A percentile compares a stretch with the other conserved stretches of the same genome.
phyloP scores from a whole-genome alignment of 2,888 invertebrate species.

The Mylabris sibirica region DNA sequence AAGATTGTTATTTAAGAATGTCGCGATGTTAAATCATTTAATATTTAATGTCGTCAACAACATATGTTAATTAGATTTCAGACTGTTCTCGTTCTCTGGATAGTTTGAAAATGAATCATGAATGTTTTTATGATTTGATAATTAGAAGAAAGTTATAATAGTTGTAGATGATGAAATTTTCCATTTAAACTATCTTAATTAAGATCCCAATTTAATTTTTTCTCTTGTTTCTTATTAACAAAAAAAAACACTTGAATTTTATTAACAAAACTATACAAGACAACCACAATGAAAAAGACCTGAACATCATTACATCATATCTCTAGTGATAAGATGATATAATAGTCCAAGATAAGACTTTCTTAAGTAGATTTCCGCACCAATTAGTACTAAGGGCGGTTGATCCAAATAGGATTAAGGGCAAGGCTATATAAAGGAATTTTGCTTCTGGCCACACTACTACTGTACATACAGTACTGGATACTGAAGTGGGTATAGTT shows the following conservation, averaged over 20 bases:
- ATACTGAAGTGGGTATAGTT: too few species aligned
- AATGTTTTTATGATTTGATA: constrained; percentile 5
- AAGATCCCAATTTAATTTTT: not conserved
- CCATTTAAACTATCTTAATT: not conserved
- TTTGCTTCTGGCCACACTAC: not conserved
- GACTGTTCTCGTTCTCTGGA: not conserved
- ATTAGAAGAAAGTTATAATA: not conserved
- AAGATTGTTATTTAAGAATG: not conserved
- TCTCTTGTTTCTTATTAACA: too few species aligned
- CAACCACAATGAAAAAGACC: not conserved
- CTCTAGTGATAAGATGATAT: not conserved
- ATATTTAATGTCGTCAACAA: not conserved
- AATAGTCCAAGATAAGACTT: not conserved
- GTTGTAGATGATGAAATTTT: not conserved
- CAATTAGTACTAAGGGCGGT: not conserved
- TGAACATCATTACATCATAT: not conserved
- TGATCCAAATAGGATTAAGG: not conserved
- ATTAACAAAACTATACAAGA: not conserved
- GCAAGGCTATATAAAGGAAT: not conserved
- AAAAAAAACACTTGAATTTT: not conserved
- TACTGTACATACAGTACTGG: too few species aligned
- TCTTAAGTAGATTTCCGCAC: not conserved
- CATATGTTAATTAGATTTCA: not conserved
- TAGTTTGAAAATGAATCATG: not conserved
- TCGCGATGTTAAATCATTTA: not conserved